Evolutionary conservation across 2,888 invertebrate species (phyloP).

Genomic region (Yponomeuta evonymella): DNA sequence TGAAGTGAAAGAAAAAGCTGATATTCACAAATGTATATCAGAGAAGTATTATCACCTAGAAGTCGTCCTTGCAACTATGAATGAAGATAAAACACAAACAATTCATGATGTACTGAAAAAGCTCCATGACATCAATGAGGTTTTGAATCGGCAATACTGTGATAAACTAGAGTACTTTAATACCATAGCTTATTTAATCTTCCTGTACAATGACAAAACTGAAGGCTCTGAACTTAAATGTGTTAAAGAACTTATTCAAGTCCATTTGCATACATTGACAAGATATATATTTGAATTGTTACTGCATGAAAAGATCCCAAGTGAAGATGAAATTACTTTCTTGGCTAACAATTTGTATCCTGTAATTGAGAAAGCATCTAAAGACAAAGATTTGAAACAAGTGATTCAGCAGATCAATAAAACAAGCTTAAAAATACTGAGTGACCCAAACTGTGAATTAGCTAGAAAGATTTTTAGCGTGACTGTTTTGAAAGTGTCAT

Average conservation of each 20-base stretch:
- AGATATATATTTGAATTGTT: conserved; percentile 42
- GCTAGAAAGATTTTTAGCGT: conserved; percentile 44
- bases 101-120: conserved; percentile 35
- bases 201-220: not conserved
- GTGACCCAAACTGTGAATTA: conserved; percentile 33
- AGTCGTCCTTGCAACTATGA: conserved; percentile 40
- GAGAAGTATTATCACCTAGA: conserved; percentile 37
- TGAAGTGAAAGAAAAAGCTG: conserved; percentile 20
- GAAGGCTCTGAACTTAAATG: not conserved
- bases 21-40: conserved; percentile 33
- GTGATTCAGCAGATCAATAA: conserved; percentile 23
- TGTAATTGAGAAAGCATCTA: not conserved
- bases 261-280: conserved; percentile 37
- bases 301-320: conserved; percentile 29
- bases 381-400: not conserved
- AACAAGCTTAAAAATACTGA: conserved; percentile 37
- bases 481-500: not conserved
- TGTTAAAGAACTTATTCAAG: conserved; percentile 25
- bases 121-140: conserved; percentile 36
- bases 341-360: not conserved
- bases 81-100: conserved; percentile 28
- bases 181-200: conserved; percentile 42
- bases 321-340: not conserved
- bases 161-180: conserved; percentile 42
- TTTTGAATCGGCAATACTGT: conserved; percentile 47